A percentile compares a stretch with the other conserved stretches of the same genome.
Evolutionary conservation across 2,113 vertebrate genomes (phyloP).

Genomic region (Zosterops pallidus): DNA sequence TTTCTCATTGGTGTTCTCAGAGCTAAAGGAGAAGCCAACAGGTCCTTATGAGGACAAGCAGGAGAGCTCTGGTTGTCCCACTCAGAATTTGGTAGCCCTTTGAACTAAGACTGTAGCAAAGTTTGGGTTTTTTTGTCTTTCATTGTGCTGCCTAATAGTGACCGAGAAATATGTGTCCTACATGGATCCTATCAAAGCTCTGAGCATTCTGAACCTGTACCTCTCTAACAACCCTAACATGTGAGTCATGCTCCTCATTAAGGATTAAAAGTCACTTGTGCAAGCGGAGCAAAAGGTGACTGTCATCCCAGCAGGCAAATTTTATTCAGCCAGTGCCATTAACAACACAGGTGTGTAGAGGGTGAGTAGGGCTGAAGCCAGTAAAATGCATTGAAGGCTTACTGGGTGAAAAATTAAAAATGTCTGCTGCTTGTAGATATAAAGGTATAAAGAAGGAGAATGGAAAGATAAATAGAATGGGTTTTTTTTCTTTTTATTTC

Average conservation of each 20-base stretch:
- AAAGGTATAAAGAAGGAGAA: background rate
- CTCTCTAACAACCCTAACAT: background rate
- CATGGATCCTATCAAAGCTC: background rate
- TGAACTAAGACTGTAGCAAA: background rate
- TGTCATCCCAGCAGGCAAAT: background rate
- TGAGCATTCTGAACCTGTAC: background rate
- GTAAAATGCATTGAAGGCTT: background rate
- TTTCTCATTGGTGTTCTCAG: background rate
- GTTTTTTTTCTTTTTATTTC: background rate
- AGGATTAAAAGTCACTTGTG: background rate
- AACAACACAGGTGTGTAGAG: background rate
- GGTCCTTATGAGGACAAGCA: background rate
- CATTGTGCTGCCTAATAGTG: background rate
- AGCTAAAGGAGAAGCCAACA: background rate
- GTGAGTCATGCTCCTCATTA: background rate
- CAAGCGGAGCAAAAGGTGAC: background rate
- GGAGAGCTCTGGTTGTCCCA: background rate
- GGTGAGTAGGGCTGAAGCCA: background rate
- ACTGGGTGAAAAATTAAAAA: background rate
- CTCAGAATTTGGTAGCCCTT: background rate
- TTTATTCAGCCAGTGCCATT: background rate
- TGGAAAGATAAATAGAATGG: background rate
- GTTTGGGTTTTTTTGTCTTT: background rate
- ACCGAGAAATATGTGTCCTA: background rate
- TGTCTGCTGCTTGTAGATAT: background rate